A percentile compares a stretch with the other conserved stretches of the same genome.
Evolutionary conservation across 2,888 invertebrate species (phyloP).

Genomic region (Lasioglossum marginatum): DNA sequence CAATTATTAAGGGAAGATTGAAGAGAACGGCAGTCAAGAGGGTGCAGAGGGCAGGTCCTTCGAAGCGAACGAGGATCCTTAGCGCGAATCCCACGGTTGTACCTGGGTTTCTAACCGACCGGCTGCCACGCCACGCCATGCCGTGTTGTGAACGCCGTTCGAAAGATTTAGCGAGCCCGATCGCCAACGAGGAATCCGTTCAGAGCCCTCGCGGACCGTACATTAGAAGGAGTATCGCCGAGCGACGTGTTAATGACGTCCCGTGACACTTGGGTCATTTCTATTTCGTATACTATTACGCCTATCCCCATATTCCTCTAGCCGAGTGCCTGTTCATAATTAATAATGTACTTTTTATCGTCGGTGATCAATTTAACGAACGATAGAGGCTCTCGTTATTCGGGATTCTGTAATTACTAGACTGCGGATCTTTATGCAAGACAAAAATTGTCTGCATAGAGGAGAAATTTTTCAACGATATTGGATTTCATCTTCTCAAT

Average conservation of each 20-base stretch:
- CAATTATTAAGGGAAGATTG: conserved; percentile 70
- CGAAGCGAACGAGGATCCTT: conserved; percentile 54
- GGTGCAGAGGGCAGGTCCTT: conserved; percentile 49
- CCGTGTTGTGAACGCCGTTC: neutral
- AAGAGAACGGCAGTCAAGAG: conserved; percentile 54
- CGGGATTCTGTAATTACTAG: neutral
- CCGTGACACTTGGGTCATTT: conserved; percentile 13
- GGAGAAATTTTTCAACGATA: too few species aligned
- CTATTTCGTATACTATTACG: neutral
- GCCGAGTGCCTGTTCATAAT: too few species aligned
- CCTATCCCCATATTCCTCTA: neutral
- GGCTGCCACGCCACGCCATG: neutral
- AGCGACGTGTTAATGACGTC: conserved; percentile 28
- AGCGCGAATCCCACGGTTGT: conserved; percentile 62
- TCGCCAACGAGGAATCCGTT: conserved; percentile 20
- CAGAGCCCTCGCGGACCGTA: conserved; percentile 11
- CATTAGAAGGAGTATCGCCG: conserved; percentile 8
- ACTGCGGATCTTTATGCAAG: too few species aligned
- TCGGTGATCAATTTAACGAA: too few species aligned
- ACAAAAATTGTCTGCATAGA: too few species aligned
- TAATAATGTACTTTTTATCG: too few species aligned
- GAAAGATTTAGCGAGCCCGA: conserved; percentile 26
- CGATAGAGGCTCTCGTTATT: neutral
- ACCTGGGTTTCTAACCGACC: conserved; percentile 26
- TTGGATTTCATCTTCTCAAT: too few species aligned